phyloP scores from a whole-genome alignment of 2,113 vertebrate species.

The Eulacestoma nigropectus region DNA sequence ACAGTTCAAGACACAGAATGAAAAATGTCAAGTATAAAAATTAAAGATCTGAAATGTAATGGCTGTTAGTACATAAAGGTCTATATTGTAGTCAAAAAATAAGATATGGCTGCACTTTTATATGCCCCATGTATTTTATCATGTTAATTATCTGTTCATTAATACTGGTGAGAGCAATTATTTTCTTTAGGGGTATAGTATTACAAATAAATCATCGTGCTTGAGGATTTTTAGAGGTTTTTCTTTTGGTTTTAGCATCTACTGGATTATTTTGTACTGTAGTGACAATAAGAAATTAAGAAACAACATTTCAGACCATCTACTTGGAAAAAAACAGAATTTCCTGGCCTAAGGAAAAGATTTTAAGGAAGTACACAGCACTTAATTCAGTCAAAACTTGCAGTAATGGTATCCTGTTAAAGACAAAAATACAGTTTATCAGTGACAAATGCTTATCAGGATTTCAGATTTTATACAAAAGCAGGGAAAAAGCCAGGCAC shows the following conservation, averaged over 20 bases:
- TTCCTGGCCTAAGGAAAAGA: neutral
- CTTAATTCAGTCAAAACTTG: neutral
- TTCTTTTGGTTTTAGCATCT: neutral
- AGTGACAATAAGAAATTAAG: neutral
- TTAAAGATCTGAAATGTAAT: neutral
- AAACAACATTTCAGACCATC: neutral
- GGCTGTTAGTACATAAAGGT: neutral
- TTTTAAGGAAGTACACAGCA: neutral
- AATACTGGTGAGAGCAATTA: constrained; percentile 17
- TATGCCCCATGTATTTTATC: neutral
- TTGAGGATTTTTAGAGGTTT: neutral
- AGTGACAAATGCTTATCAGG: neutral
- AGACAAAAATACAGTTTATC: neutral
- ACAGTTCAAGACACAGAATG: neutral
- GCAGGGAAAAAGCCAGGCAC: neutral
- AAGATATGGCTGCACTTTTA: neutral
- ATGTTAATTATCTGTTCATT: constrained; percentile 22
- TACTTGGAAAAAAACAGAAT: neutral
- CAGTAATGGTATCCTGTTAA: neutral
- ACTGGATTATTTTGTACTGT: neutral
- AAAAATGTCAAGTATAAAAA: neutral
- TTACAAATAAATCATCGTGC: neutral
- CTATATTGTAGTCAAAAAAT: constrained; percentile 4
- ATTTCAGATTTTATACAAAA: neutral
- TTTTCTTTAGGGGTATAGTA: constrained; percentile 7